Base-by-base conservation (phyloP, 2,113 vertebrate genomes). In the Forbesichthys agassizii region DNA sequence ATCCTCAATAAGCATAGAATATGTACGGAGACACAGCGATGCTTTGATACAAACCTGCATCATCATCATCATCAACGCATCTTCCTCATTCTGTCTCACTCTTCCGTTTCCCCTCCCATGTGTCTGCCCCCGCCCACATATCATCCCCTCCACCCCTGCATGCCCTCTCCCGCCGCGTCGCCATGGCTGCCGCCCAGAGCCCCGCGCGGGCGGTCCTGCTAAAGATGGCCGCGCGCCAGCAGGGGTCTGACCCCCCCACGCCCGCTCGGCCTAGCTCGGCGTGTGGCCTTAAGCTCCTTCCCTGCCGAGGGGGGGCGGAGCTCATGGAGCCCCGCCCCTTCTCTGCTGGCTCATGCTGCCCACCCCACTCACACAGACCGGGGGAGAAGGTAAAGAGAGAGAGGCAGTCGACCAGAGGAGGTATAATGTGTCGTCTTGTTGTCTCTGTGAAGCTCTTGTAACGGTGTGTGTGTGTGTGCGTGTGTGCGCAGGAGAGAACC, bases 141-240 rank as follows among this genome's bases (percentile, higher is more conserved):
- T 27, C 27, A 27, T 27, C 86, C 73, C 86, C 64, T 75, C 79
- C 89, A 82, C 88, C 75, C 74, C 67, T 71, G 74, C 84, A 80
- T 65, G 73, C 53, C 18, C 48, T 75, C 89, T 75, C 89, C 85
- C 87, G 86, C 89, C 84, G 91, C 80, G 82, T 49, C 36, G 33
- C 64, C 66, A 9, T 8, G 62, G 36, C 60, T 8, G 8, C 27
- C 78, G 69, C 82, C 84, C 93, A 96, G 94, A 95, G 91, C 91
- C 91, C 93, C 70, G 92, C 92, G 36, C 88, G 92, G 69, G 91
- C 93, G 72, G 88, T 81, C 71, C 73, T 95, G 85, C 93, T 94
- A 94, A 96, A 96, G 92, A 93, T 94, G 92, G 94, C 94, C 74
- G 84, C 87, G 86, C 94, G 93, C 89, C 94, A 93, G 59, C 86